Base-by-base conservation (phyloP, 2,888 invertebrate species). In the Amphimallon solstitiale region DNA sequence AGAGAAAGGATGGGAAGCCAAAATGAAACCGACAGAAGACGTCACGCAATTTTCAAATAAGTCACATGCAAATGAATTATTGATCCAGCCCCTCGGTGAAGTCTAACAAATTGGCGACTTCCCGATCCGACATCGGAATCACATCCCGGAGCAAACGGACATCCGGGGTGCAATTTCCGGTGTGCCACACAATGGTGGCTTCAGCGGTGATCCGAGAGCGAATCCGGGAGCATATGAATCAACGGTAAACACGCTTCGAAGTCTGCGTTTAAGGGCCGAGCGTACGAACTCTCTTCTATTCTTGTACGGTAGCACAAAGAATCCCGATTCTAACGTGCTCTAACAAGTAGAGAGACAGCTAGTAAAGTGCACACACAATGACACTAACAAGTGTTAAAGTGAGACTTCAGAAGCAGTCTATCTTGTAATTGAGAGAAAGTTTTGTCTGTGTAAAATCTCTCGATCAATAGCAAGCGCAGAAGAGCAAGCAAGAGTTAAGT, bases 81-180 rank as follows among this genome's bases (percentile, higher is more conserved):
- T 73, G 77, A 75, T 73, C 73, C 38, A 17, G 49, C 69, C 7
- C 23, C 23, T 12, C 14, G 15, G 51, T 35, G 51, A 51, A 51
- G 51, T 60, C 71, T 74, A 75, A 77, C 77, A 79, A 79, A 78
- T 79, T 77, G 78, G 78, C 73, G 76, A 77, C 78, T 78, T 78
- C 78, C 77, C 75, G 73, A 77, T 77, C 74, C 73, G 75, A 76
- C 74, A 74, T 74, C 75, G 73, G 71, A 77, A 77, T 76, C 76
- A 74, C 75, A 75, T 74, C 76, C 76, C 76, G 73, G 75, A 75
- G 76, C 73, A 71, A 69, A 68, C 76, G 79, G 79, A 79, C 77
- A 78, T 78, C 78, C 77, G 79, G 78, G 77, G 76, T 73, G 76
- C 77, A 78, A 78, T 78, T 79, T 78, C 78, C 78, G 72, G 76